A percentile compares a stretch with the other conserved stretches of the same genome.
phyloP scores from a whole-genome alignment of 1,140 invertebrate species.

The Drosophila punjabiensis region DNA sequence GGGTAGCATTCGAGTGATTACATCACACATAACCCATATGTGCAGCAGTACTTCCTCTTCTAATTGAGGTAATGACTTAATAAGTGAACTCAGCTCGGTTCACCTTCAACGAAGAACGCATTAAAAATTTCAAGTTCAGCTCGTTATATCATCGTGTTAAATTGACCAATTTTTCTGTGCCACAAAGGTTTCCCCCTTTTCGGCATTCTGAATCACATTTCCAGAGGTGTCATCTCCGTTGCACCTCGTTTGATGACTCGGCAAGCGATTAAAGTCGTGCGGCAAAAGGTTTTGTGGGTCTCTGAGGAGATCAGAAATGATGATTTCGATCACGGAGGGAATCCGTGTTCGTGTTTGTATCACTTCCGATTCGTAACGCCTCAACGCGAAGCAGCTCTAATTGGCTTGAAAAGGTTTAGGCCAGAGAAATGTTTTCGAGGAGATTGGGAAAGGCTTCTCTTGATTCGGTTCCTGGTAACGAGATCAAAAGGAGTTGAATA shows the following conservation, averaged over 20 bases:
- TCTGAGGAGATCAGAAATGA: conserved; percentile 27
- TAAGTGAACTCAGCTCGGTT: conserved; percentile 33
- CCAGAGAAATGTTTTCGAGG: conserved; percentile 22
- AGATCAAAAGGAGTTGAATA: conserved; percentile 49
- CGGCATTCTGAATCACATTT: conserved; percentile 40
- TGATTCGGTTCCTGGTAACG: conserved; percentile 24
- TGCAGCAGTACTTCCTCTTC: conserved; percentile 60
- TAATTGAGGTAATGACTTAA: conserved; percentile 72
- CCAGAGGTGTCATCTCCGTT: conserved; percentile 72
- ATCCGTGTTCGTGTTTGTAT: conserved; percentile 47
- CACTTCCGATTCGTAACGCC: conserved; percentile 70
- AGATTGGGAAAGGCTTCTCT: conserved; percentile 23
- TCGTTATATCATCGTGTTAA: conserved; percentile 74
- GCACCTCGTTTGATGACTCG: conserved; percentile 77
- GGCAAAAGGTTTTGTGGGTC: conserved; percentile 20
- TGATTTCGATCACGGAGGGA: conserved; percentile 39
- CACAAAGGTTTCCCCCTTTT: conserved; percentile 2
- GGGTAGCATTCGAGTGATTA: conserved; percentile 1
- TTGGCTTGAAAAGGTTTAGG: conserved; percentile 49
- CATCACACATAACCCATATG: conserved; percentile 26
- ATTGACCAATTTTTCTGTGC: conserved; percentile 62
- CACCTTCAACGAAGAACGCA: conserved; percentile 29
- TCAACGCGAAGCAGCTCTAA: conserved; percentile 39
- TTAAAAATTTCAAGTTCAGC: conserved; percentile 45
- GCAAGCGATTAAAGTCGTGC: conserved; percentile 55